Percentiles rank a stretch among this genome's conserved stretches.
Evolutionary conservation across 2,888 invertebrate species (phyloP).

Genomic region (Caenorhabditis plicata): DNA sequence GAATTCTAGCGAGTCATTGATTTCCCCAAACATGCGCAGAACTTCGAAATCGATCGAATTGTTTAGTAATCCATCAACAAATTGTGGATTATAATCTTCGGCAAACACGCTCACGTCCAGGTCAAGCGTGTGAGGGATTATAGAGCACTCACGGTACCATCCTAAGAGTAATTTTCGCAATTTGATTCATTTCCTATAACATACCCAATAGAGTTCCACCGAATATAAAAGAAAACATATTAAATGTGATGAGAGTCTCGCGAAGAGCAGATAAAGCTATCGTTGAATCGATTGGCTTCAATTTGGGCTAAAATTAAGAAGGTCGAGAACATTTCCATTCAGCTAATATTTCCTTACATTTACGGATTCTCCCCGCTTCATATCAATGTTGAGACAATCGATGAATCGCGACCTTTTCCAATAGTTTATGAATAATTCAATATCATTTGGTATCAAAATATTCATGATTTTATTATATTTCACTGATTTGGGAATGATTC

Average conservation of each 20-base stretch:
- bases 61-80: constrained; percentile 7
- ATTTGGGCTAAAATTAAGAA: neutral
- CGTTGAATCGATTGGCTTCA: constrained; percentile 2
- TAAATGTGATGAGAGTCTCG: constrained; percentile 2
- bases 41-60: constrained; percentile 7
- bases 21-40: constrained; percentile 20
- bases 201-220: constrained; percentile 22
- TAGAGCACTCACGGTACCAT: constrained; percentile 34
- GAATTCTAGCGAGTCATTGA: constrained; percentile 22
- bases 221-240: constrained; percentile 26
- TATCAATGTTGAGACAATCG: constrained; percentile 13
- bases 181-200: neutral
- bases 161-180: constrained; percentile 1
- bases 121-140: constrained; percentile 31
- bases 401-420: constrained; percentile 12
- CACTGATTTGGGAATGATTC: too few species aligned
- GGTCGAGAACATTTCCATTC: neutral
- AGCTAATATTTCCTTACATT: neutral
- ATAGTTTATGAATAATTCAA: too few species aligned
- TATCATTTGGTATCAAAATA: too few species aligned
- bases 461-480: too few species aligned
- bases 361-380: constrained; percentile 2
- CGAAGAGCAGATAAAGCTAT: constrained; percentile 6
- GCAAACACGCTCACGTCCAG: constrained; percentile 23
- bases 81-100: constrained; percentile 13